These are phyloP conservation scores for Brachyalestes nurse DNA, from an alignment of 2,797 vertebrate genomes.

Conservation along the genomic window DNA sequence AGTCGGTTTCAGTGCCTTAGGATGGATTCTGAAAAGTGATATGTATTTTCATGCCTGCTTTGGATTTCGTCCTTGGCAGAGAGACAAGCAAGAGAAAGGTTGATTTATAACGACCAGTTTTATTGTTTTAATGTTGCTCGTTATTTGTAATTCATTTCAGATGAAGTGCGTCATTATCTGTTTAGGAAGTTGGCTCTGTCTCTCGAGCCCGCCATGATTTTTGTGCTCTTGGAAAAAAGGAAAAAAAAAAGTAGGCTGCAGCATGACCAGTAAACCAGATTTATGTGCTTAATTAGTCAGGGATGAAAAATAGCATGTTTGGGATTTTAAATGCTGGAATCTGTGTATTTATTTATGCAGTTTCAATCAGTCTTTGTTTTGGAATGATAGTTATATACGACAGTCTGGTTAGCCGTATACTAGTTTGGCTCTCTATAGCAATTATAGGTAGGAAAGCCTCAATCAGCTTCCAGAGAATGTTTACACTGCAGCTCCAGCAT, in stretches of 20 bases:
- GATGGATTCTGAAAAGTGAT: slow-evolving; percentile 23
- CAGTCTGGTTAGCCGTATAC: background rate
- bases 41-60: background rate
- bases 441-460: slow-evolving; percentile 29
- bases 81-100: background rate
- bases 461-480: slow-evolving; percentile 23
- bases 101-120: slow-evolving; percentile 2
- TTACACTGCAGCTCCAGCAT: slow-evolving; percentile 39
- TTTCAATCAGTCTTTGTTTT: background rate
- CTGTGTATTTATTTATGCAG: background rate
- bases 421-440: slow-evolving; percentile 13
- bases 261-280: slow-evolving; percentile 3
- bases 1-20: background rate
- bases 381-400: background rate
- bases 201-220: background rate
- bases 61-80: background rate
- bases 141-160: slow-evolving; percentile 2
- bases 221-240: no score
- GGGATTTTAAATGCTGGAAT: background rate
- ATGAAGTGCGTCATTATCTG: background rate
- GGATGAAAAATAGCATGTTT: background rate
- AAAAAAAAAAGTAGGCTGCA: background rate
- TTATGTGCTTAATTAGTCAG: slow-evolving; percentile 39
- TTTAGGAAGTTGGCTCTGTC: slow-evolving; percentile 4
- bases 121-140: background rate